Conservation (phyloP, 2,888 invertebrate genomes). For the Notodonta dromedarius region DNA sequence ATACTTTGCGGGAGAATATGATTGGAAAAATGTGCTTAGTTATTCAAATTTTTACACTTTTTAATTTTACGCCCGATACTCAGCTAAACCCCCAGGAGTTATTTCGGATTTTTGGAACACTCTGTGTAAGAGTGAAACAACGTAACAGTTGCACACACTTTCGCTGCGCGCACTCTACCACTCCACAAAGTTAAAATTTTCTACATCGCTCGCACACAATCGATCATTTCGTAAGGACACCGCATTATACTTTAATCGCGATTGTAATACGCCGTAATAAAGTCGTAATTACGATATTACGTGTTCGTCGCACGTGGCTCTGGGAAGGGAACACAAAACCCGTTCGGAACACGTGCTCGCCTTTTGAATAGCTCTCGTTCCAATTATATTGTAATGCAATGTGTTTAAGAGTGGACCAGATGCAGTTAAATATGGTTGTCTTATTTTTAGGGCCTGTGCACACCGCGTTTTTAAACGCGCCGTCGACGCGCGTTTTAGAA, state of each 20-base stretch:
- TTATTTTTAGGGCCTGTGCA: background rate
- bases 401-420: background rate
- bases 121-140: background rate
- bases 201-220: constrained; percentile 16
- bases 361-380: constrained; percentile 33
- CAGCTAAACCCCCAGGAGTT: too few species aligned
- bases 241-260: constrained; percentile 21
- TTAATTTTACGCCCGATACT: too few species aligned
- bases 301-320: constrained; percentile 12
- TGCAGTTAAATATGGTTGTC: background rate
- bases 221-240: constrained; percentile 16
- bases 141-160: constrained; percentile 15
- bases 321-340: constrained; percentile 37
- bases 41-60: too few species aligned
- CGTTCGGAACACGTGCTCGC: constrained; percentile 47
- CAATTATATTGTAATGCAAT: constrained; percentile 35
- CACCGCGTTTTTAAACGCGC: too few species aligned
- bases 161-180: constrained; percentile 16
- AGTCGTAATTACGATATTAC: constrained; percentile 35
- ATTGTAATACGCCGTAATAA: constrained; percentile 32
- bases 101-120: background rate
- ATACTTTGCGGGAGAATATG: too few species aligned
- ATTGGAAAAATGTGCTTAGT: too few species aligned
- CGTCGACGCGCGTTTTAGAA: too few species aligned
- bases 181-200: constrained; percentile 17